Conservation (phyloP, 2,888 invertebrate genomes). For the Catotricha subobsoleta region DNA sequence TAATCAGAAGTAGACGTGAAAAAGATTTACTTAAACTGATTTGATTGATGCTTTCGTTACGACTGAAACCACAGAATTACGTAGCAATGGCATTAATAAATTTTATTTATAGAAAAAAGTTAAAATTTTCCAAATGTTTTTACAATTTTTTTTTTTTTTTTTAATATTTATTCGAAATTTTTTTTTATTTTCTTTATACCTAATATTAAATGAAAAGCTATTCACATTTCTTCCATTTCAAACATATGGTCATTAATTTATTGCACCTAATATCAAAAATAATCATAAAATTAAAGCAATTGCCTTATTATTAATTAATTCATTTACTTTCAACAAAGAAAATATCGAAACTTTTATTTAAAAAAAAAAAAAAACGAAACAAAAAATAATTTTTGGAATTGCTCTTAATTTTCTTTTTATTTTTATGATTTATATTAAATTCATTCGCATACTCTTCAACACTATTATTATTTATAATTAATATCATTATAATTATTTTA, state of each 20-base stretch:
- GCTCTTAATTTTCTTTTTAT: background rate
- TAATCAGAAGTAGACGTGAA: background rate
- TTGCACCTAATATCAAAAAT: background rate
- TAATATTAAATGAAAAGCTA: background rate
- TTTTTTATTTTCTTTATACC: background rate
- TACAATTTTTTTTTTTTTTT: background rate
- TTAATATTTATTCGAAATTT: background rate
- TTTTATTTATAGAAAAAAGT: background rate
- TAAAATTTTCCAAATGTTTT: background rate
- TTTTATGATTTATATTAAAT: background rate
- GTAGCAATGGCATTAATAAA: too few species aligned
- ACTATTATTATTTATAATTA: background rate
- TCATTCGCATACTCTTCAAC: background rate
- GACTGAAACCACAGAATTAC: too few species aligned
- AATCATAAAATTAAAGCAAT: background rate
- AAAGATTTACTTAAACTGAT: background rate
- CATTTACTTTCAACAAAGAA: too few species aligned
- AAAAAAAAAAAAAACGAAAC: background rate
- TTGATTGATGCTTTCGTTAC: background rate
- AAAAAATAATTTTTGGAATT: background rate
- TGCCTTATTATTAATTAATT: background rate
- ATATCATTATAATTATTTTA: background rate
- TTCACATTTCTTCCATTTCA: background rate
- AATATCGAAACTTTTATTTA: too few species aligned
- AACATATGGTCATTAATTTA: background rate